Evolutionary conservation across 2,797 vertebrate genomes (phyloP).

Genomic region (Dermochelys coriacea): DNA sequence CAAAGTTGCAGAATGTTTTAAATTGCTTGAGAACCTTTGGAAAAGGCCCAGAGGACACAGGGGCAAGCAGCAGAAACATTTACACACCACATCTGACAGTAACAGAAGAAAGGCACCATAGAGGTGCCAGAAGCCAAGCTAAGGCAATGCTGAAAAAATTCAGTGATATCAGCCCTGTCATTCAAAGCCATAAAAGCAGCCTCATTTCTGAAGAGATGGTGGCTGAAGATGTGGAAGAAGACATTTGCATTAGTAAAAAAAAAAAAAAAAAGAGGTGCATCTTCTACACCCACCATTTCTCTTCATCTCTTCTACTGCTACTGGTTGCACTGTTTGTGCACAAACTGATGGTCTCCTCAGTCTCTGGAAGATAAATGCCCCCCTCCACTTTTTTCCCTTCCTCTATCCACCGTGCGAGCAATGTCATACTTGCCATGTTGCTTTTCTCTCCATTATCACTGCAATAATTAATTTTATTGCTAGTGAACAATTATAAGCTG

Average conservation of each 20-base stretch:
- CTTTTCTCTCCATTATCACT: neutral
- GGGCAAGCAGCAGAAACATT: neutral
- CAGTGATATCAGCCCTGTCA: neutral
- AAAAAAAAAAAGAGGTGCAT: neutral
- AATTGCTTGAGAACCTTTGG: neutral
- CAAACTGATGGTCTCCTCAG: neutral
- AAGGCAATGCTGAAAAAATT: too few species aligned
- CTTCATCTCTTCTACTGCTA: neutral
- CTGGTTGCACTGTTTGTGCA: neutral
- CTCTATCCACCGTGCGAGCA: neutral
- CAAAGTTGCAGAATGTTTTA: neutral
- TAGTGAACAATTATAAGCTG: neutral
- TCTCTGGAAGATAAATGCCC: neutral
- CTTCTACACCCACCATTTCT: neutral
- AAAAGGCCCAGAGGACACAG: neutral
- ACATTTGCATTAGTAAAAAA: too few species aligned
- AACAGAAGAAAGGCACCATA: neutral
- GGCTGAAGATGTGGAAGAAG: too few species aligned
- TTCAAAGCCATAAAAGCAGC: neutral
- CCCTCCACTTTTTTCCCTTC: neutral
- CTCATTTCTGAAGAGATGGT: too few species aligned
- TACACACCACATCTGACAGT: neutral
- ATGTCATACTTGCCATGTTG: neutral
- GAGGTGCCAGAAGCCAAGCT: too few species aligned
- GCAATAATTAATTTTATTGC: conserved; percentile 1